Base-by-base conservation (phyloP, 2,888 invertebrate species). In the Ormyrus labotus region DNA sequence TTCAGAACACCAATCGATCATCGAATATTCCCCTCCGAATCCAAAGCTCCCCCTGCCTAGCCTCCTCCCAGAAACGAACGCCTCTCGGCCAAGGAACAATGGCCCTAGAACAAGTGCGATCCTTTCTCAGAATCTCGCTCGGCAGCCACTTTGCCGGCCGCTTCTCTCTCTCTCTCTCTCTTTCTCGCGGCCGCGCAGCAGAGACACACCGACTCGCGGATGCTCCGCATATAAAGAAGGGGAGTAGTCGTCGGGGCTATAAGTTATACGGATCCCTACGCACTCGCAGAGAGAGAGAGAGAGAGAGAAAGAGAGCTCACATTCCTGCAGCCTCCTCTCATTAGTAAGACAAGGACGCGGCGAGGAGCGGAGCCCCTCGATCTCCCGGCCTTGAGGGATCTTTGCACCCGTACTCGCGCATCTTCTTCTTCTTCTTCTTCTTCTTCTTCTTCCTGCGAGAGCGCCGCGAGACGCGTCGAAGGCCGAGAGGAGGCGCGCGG, bases 331-430 rank as follows among this genome's bases (percentile, higher is more conserved):
- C 8, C 13, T 8, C 5, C 72, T 72, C 87, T 88, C 87, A 88
- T 89, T 89, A 88, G 87, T 84, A 83, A 87, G 87, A 89, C 87
- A 89, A 89, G 88, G 88, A 89, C 88, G 85, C 6, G 50, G 47
- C n/a, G 47, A 64, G 64, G 11, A 69, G 51, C 50, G 71, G 10
- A 63, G 65, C 69, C 60, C 34, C 72, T 64, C 71, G 83, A 69
- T 75, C 34, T 34, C 34, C 34, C 87, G 89, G 80, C 90, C 90
- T 90, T 90, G 90, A 87, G 86, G 84, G 89, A 90, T 89, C 90
- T 89, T 90, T 90, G 90, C 89, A 88, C 90, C 86, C 88, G 78
- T 34, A 73, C 84, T 83, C 85, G 85, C 85, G 85, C 87, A 87
- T 89, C 87, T 87, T 85, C 84, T 81, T 63, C 78, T 75, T 73